phyloP scores from a whole-genome alignment of 1,140 invertebrate genomes.

The Drosophila nebulosa region DNA sequence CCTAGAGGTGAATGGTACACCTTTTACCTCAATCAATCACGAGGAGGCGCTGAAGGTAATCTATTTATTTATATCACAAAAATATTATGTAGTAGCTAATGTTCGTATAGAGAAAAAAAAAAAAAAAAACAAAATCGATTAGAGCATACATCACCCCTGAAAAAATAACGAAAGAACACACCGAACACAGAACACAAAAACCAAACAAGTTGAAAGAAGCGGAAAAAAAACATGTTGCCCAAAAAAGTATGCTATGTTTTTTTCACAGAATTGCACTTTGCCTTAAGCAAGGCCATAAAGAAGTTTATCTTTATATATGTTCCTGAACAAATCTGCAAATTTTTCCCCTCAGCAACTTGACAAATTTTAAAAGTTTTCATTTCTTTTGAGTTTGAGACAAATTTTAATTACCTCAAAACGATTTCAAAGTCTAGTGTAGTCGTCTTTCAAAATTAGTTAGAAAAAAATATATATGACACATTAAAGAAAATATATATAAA shows the following conservation, averaged over 20 bases:
- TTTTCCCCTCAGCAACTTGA: too few species aligned
- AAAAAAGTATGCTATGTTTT: conserved; percentile 5
- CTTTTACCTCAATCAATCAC: conserved; percentile 92
- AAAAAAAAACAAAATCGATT: conserved; percentile 48
- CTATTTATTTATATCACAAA: conserved; percentile 38
- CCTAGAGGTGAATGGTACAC: conserved; percentile 93
- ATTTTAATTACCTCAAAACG: too few species aligned
- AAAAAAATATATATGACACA: too few species aligned
- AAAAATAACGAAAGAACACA: too few species aligned
- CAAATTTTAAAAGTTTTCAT: too few species aligned
- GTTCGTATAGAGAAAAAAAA: conserved; percentile 29
- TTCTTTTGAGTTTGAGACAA: too few species aligned
- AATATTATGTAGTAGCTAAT: conserved; percentile 59
- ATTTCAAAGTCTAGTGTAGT: too few species aligned
- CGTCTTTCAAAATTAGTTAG: too few species aligned
- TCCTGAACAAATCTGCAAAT: too few species aligned
- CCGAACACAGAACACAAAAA: background rate
- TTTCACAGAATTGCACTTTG: background rate
- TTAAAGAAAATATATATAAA: too few species aligned
- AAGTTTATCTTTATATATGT: too few species aligned
- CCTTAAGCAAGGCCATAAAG: too few species aligned
- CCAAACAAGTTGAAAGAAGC: background rate
- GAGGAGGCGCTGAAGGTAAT: conserved; percentile 93
- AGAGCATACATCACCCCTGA: conserved; percentile 42
- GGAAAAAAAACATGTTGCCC: background rate